These are phyloP conservation scores for rat (Rattus norvegicus) DNA, from an alignment of 2,113 vertebrate species.

Conservation along the genomic window DNA sequence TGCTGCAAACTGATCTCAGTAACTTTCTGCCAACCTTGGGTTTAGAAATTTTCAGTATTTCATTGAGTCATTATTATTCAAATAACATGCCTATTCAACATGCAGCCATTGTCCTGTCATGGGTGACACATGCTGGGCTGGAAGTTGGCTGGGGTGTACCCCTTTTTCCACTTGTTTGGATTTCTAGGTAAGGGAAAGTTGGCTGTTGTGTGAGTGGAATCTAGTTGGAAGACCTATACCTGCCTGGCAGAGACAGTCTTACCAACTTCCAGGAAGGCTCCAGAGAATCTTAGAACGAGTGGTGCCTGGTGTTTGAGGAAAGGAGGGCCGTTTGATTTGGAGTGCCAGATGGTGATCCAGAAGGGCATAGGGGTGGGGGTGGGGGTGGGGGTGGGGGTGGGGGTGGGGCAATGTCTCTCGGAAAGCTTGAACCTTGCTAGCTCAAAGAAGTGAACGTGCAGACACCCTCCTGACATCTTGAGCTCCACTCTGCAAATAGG, in stretches of 20 bases:
- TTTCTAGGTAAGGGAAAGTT: constrained; percentile 42
- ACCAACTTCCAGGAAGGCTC: constrained; percentile 17
- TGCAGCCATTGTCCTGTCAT: constrained; percentile 20
- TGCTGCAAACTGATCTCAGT: background rate
- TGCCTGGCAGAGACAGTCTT: background rate
- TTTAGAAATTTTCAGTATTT: background rate
- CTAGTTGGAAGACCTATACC: background rate
- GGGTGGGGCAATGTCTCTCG: background rate
- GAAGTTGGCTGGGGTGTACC: background rate
- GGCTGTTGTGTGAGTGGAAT: background rate
- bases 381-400: too few relatives aligned
- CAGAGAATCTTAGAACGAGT: background rate
- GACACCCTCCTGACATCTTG: background rate
- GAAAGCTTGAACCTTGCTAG: background rate
- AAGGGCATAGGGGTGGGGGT: background rate
- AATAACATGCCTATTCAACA: background rate
- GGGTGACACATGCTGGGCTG: background rate
- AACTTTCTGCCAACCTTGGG: background rate
- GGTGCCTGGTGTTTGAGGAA: background rate
- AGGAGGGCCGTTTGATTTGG: background rate
- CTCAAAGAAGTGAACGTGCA: background rate
- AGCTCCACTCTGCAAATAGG: background rate
- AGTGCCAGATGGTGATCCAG: background rate
- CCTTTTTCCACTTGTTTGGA: constrained; percentile 18
- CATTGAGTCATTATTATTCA: background rate